Base-by-base conservation (phyloP, 2,888 invertebrate species). In the Mythimna vitellina region DNA sequence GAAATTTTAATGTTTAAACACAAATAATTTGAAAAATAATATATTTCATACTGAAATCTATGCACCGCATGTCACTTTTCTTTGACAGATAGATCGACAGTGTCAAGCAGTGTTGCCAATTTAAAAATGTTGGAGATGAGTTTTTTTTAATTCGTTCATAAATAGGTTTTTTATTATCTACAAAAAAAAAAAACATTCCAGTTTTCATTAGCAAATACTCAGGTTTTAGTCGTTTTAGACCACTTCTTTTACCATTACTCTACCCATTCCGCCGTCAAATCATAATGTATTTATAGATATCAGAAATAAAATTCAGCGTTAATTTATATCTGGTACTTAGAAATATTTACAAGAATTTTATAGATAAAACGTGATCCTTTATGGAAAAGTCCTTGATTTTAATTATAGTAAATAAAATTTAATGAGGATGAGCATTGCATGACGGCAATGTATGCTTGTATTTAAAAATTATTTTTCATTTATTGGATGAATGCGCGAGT, bases 21-120 rank as follows among this genome's bases (percentile, higher is more conserved):
- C 76, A 73, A 78, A 78, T 70, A 77, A 81, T 78, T 83, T 81
- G 77, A 82, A 87, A 87, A 90, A 89, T 85, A 86, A 85, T 81
- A 84, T 76, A 78, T 79, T 72, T 88, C 91, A 91, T 92, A 84
- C 70, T 89, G 87, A 88, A 89, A 86, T 80, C 82, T 76, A 82
- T 65, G 75, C 70, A 73, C 80, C 81, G 76, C 82, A 84, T 81
- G 84, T 78, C 80, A 82, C 65, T 83, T 83, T 67, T 71, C 69
- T 70, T 76, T 84, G 81, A 80, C 79, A 67, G 53, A 22, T 63
- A 38, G 6, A 42, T 32, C 5, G 17, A 60, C 38, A 60, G 35
- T 22, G 22, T 14, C 38, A 22, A 22, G 5, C 0, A 46, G 66
- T 67, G 79, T 72, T 77, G 64, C 77, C 60, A 67, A 38, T 38